Evolutionary conservation across 2,113 vertebrate genomes (phyloP), one percentile per base, ranked within the genome.

Genomic region (Leptodactylus fuscus): DNA sequence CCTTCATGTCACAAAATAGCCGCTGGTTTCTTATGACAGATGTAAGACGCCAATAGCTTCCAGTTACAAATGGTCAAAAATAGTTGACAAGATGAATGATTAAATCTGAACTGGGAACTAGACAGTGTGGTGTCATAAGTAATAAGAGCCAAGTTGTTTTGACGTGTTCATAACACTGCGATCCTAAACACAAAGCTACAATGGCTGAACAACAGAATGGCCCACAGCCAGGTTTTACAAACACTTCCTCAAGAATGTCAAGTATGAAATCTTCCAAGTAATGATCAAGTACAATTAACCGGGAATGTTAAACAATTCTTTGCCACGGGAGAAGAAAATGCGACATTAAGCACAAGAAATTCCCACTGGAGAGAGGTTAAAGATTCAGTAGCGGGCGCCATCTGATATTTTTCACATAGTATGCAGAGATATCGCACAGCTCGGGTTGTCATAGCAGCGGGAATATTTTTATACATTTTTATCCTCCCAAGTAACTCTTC

Each of bases 11-110:
- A 82, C 81, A 82, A 76, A 88, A 83, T 84, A 84, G 76, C 32
- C 32, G 48, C 44, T 85, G 36, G 41, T 86, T 89, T 76, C 85
- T 80, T 71, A 73, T 86, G 90, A 81, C 87, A 88, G 87, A 90
- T 88, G 88, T 89, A 89, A 90, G 90, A 82, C 90, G 88, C 91
- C 89, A 91, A 88, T 78, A 91, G 81, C 88, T 89, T 85, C 81
- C 87, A 89, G 82, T 87, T 86, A 73, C 62, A 82, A 83, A 79
- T 29, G 76, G 92, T 92, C 89, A 85, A 88, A 92, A 93, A 91
- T 82, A 93, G 84, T 84, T 24, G 24, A 36, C 18, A 27, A 89
- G 75, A 87, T 88, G 87, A 90, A 91, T 87, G 81, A 75, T 85
- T 75, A 81, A 82, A 73, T 89, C 49, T 15, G 41, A 87, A 80